Conservation (phyloP, 1,140 invertebrate species). For the Solen grandis region DNA sequence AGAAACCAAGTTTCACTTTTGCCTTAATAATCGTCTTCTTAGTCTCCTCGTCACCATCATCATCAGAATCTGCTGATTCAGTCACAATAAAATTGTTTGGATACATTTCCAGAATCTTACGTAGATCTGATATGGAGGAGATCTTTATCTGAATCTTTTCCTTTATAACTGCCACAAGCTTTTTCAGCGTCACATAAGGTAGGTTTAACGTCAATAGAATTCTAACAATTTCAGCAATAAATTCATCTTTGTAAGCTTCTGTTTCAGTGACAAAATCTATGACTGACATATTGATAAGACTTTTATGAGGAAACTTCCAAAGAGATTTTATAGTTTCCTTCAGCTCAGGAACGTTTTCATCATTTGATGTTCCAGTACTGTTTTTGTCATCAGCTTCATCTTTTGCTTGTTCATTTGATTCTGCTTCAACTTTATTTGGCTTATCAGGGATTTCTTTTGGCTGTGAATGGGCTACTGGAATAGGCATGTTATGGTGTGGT, state of each 20-base stretch:
- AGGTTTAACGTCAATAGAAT: conserved; percentile 44
- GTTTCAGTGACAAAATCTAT: conserved; percentile 55
- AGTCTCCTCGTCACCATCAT: conserved; percentile 35
- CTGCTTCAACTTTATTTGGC: not conserved
- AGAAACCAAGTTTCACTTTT: conserved; percentile 39
- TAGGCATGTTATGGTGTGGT: conserved; percentile 7
- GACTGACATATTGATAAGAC: conserved; percentile 42
- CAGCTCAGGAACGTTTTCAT: conserved; percentile 32
- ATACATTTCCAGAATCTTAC: conserved; percentile 54
- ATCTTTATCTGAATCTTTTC: conserved; percentile 39
- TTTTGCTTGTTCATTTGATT: conserved; percentile 25
- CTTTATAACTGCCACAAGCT: conserved; percentile 42
- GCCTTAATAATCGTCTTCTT: conserved; percentile 45
- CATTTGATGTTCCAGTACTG: not conserved
- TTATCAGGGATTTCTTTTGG: no score
- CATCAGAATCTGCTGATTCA: conserved; percentile 43
- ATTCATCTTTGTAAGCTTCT: conserved; percentile 45
- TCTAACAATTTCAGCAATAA: conserved; percentile 46
- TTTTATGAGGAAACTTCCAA: conserved; percentile 46
- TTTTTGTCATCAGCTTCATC: not conserved
- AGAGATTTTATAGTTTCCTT: conserved; percentile 44
- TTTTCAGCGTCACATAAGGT: conserved; percentile 50
- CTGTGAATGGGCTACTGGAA: not conserved
- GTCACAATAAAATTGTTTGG: conserved; percentile 35
- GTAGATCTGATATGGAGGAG: conserved; percentile 23